Evolutionary conservation across 2,888 invertebrate genomes (phyloP), one percentile per base, ranked within the genome.

Genomic region (Sarcophaga subvicina): DNA sequence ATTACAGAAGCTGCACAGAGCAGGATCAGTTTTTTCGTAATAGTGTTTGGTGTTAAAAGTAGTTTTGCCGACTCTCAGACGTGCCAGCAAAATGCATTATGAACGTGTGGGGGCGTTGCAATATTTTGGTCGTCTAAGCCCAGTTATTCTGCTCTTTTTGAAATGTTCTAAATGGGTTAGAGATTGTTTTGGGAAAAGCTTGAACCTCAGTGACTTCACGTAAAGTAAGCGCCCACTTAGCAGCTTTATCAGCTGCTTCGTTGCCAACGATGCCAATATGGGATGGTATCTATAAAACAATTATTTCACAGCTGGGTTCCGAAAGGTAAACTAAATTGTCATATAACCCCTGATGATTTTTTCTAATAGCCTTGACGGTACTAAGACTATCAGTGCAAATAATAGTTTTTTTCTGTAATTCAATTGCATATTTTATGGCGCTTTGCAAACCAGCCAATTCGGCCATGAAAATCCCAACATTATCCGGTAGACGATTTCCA

Each of bases 241-340:
- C 59, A n/a, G 3, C 59, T 17, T 17, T 17, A 59, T 76, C 66
- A 8, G 76, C 76, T 14, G n/a, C 12, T 66, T 66, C 76, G n/a
- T 66, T 76, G n/a, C 66, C 37, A 3, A 10, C 17, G 14, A 76
- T 64, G 5, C 75, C 75, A 47, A 64, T 76, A n/a, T 76, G 64
- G 11, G 75, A 76, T n/a, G 76, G 66, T 11, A 77, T 77, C 76
- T 67, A 67, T 5, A 77, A 6, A 2, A 37, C 5, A 22, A 67
- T 67, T 22, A 22, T 22, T 22, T 22, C 22, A 22, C 22, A 22
- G 22, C 22, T 22, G 22, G 22, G 22, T 22, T 22, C 22, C 22
- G 22, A 22, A 22, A 22, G 22, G 22, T 22, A 22, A 22, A 22
- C 22, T 22, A 22, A 22, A 22, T 22, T 22, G 22, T 22, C 22